A percentile compares a stretch with the other conserved stretches of the same genome.
Conservation (phyloP, 92 coral and sea anemone species). For the Phenganax marumi region DNA sequence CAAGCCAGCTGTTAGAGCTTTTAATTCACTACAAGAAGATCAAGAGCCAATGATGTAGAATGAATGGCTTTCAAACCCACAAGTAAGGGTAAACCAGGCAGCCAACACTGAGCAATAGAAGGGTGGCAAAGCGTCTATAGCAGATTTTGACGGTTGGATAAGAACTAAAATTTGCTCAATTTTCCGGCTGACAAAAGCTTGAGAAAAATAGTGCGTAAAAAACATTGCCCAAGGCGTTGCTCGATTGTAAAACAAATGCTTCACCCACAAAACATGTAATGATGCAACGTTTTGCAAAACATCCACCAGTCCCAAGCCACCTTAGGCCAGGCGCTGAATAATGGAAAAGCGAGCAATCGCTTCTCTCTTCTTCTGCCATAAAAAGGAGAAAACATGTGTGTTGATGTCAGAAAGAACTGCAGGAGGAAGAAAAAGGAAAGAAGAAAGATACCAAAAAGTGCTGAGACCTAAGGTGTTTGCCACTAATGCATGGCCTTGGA, state of each 20-base stretch:
- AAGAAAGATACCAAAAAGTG: neutral
- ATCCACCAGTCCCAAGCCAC: neutral
- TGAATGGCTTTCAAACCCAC: neutral
- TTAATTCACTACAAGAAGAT: neutral
- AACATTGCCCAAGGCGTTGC: neutral
- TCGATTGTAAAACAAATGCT: neutral
- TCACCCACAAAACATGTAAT: neutral
- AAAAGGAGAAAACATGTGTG: neutral
- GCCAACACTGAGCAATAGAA: neutral
- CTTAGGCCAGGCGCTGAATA: neutral
- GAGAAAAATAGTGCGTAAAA: neutral
- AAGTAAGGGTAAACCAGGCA: too few species aligned
- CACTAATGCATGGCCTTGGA: neutral
- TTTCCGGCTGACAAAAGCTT: neutral
- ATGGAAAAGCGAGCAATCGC: neutral
- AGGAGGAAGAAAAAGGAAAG: neutral
- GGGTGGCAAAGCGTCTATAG: neutral
- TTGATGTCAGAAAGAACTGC: neutral
- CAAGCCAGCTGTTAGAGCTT: neutral
- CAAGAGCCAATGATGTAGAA: neutral
- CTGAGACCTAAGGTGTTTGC: neutral
- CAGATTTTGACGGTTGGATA: neutral
- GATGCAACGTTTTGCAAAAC: neutral
- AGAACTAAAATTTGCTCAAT: neutral
- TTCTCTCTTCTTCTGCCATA: neutral